Conservation (phyloP, 2,888 invertebrate species). For the Nomada lathburiana region DNA sequence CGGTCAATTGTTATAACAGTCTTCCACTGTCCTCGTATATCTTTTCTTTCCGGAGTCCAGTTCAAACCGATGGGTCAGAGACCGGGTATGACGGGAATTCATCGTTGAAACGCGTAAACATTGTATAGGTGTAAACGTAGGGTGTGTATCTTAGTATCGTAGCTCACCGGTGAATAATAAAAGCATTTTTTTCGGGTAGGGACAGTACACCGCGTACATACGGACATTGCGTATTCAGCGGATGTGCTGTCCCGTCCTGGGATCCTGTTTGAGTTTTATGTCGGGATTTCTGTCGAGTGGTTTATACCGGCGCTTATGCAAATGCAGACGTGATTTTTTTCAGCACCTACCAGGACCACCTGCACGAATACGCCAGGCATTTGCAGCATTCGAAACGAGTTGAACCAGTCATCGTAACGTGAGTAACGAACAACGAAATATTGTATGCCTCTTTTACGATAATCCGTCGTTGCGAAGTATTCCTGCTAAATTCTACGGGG, state of each 20-base stretch:
- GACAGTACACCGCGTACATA: constrained; percentile 66
- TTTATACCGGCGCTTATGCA: constrained; percentile 84
- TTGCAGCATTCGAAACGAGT: constrained; percentile 74
- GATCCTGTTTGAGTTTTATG: constrained; percentile 83
- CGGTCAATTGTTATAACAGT: no score
- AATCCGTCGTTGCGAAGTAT: no score
- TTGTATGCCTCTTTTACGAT: not conserved
- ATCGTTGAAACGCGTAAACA: constrained; percentile 19
- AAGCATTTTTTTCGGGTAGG: constrained; percentile 71
- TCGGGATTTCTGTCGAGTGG: constrained; percentile 83
- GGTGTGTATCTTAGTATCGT: constrained; percentile 60
- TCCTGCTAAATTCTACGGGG: not conserved
- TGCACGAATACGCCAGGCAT: constrained; percentile 77
- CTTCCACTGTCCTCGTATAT: no score
- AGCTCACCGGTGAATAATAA: constrained; percentile 75
- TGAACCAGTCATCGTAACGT: not conserved
- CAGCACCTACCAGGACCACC: constrained; percentile 75
- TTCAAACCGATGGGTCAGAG: no score
- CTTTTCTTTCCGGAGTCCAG: no score
- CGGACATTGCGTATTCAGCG: constrained; percentile 83
- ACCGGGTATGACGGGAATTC: not conserved
- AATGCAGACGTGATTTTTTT: constrained; percentile 84
- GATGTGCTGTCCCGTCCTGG: constrained; percentile 78
- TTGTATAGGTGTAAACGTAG: constrained; percentile 32
- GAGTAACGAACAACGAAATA: not conserved